Evolutionary conservation across 2,113 vertebrate genomes (phyloP).

Genomic region (Gobio gobio): DNA sequence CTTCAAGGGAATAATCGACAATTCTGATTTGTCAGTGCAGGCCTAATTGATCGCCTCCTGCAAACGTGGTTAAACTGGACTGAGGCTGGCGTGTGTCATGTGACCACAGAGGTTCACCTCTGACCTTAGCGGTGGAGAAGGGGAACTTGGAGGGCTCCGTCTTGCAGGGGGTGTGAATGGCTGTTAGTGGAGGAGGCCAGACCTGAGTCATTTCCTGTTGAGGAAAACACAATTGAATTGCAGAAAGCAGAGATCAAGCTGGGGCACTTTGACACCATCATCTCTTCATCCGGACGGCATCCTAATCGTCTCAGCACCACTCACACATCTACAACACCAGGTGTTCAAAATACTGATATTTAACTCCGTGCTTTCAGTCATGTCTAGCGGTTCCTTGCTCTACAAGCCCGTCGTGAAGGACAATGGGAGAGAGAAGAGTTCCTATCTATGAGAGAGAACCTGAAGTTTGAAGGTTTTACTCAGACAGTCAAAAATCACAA

Average conservation of each 20-base stretch:
- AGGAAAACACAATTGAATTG: neutral
- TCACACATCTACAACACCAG: neutral
- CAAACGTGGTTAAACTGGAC: too few relatives aligned
- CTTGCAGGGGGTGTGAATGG: conserved; percentile 98
- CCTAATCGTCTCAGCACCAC: neutral
- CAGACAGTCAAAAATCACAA: neutral
- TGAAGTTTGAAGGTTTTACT: neutral
- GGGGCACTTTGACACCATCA: neutral
- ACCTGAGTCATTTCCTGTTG: conserved; percentile 98
- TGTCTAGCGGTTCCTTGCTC: neutral
- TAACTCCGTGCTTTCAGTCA: neutral
- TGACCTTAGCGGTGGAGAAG: conserved; percentile 93
- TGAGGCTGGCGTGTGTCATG: neutral
- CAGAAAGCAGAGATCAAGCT: neutral
- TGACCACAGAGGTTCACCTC: conserved; percentile 43
- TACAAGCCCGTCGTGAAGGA: neutral
- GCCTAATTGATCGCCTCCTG: too few relatives aligned
- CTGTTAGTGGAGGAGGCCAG: conserved; percentile 96
- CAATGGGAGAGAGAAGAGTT: neutral
- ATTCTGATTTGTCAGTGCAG: too few relatives aligned
- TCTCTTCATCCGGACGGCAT: neutral
- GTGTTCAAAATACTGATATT: neutral
- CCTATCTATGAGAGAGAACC: neutral
- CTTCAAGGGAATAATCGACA: too few relatives aligned
- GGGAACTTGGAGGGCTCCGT: conserved; percentile 99